A percentile compares a stretch with the other conserved stretches of the same genome.
Conservation (phyloP, 2,797 vertebrate genomes). For the Helostoma temminkii region DNA sequence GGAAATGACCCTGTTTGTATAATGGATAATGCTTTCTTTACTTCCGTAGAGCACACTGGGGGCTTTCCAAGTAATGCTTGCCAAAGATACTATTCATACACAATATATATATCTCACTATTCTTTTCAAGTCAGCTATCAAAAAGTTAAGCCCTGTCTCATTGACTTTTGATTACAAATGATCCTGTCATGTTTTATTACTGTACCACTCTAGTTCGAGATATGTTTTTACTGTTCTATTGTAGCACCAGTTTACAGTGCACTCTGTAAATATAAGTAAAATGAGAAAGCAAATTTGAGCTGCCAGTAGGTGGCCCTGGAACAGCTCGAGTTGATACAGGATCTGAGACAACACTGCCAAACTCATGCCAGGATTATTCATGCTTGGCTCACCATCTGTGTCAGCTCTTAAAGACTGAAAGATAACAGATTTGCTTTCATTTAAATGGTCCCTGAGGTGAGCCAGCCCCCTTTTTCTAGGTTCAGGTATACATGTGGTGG, state of each 20-base stretch:
- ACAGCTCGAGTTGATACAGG: conserved; percentile 44
- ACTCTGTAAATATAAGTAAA: conserved; percentile 48
- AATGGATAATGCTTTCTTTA: conserved; percentile 70
- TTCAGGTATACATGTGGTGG: conserved; percentile 34
- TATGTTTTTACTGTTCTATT: conserved; percentile 43
- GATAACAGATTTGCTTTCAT: conserved; percentile 53
- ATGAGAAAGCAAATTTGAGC: conserved; percentile 33
- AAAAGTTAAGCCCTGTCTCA: conserved; percentile 9
- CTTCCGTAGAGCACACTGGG: conserved; percentile 50
- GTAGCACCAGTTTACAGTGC: conserved; percentile 40
- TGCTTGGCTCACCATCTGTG: conserved; percentile 58
- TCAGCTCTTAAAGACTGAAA: conserved; percentile 54
- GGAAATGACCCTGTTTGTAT: conserved; percentile 61
- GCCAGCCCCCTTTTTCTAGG: conserved; percentile 19
- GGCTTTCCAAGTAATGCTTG: conserved; percentile 64
- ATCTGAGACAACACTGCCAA: conserved; percentile 38
- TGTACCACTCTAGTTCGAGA: conserved; percentile 17
- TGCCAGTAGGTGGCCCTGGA: conserved; percentile 34
- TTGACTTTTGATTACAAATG: conserved; percentile 40
- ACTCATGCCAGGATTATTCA: conserved; percentile 52
- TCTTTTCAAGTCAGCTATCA: conserved; percentile 31
- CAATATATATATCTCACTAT: conserved; percentile 39
- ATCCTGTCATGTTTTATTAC: conserved; percentile 54
- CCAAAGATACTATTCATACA: conserved; percentile 59
- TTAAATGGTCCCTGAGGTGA: conserved; percentile 29